Evolutionary conservation across 2,797 vertebrate genomes (phyloP).

Genomic region (Rhinatrema bivittatum): DNA sequence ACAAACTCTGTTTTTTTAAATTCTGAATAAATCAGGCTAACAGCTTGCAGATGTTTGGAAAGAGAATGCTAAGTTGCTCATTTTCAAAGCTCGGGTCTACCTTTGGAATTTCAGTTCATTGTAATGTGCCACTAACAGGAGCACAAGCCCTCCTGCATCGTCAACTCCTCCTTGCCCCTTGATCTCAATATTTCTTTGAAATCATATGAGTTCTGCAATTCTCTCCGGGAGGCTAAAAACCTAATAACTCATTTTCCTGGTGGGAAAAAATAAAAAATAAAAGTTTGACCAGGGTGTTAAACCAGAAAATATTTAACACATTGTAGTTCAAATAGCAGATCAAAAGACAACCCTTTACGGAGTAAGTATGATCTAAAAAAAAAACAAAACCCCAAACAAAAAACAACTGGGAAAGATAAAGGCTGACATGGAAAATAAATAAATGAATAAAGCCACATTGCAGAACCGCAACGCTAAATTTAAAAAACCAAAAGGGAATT

Average conservation of each 20-base stretch:
- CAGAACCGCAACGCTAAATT: not conserved
- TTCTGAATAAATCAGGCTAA: constrained; percentile 60
- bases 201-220: not conserved
- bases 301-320: not conserved
- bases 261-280: not conserved
- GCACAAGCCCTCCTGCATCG: not conserved
- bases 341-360: not conserved
- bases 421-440: too few relatives aligned
- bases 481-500: not conserved
- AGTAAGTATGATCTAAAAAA: constrained; percentile 3
- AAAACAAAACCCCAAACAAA: too few relatives aligned
- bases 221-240: not conserved
- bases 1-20: constrained; percentile 38
- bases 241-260: not conserved
- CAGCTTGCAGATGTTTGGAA: constrained; percentile 62
- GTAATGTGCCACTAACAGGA: constrained; percentile 24
- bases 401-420: not conserved
- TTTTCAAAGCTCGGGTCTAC: constrained; percentile 40
- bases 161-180: constrained; percentile 21
- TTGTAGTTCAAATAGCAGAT: not conserved
- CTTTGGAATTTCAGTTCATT: constrained; percentile 25
- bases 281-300: not conserved
- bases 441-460: too few relatives aligned
- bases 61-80: constrained; percentile 43
- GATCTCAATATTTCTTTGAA: not conserved